A percentile compares a stretch with the other conserved stretches of the same genome.
phyloP scores from a whole-genome alignment of 2,113 vertebrate genomes.

The Heptranchias perlo region DNA sequence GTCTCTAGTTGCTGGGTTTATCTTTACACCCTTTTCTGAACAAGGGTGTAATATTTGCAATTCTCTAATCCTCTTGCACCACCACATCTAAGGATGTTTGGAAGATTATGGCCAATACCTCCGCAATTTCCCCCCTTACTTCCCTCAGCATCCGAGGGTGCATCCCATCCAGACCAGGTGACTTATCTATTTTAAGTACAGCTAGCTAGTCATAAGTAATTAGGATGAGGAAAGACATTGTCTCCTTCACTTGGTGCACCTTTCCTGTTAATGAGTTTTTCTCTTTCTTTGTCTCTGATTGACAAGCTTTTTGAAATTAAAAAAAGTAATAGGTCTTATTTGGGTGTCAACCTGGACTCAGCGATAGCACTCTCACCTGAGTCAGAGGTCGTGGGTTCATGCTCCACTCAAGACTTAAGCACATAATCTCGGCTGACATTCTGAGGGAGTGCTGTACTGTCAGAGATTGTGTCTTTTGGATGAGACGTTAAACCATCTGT shows the following conservation, averaged over 20 bases:
- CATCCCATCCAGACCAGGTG: too few species aligned
- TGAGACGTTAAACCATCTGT: background rate
- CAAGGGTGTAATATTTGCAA: too few species aligned
- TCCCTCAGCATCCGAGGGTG: too few species aligned
- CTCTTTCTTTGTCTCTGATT: background rate
- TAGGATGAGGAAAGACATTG: background rate
- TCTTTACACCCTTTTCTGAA: too few species aligned
- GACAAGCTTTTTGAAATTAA: background rate
- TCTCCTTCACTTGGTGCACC: background rate
- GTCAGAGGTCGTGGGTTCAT: background rate
- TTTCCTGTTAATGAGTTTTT: background rate
- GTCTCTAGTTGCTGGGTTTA: too few species aligned
- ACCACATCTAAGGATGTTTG: too few species aligned
- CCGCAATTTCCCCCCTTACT: too few species aligned
- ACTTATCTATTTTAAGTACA: too few species aligned
- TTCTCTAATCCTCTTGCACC: too few species aligned
- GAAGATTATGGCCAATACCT: too few species aligned
- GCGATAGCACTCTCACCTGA: background rate
- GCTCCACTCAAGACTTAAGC: background rate
- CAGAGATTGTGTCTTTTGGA: background rate
- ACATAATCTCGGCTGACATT: background rate
- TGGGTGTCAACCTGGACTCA: background rate
- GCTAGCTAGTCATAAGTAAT: too few species aligned
- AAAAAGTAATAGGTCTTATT: background rate
- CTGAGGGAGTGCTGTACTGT: background rate